These are phyloP conservation scores for Hormaphis cornu DNA, from an alignment of 1,140 invertebrate species.

Conservation along the genomic window DNA sequence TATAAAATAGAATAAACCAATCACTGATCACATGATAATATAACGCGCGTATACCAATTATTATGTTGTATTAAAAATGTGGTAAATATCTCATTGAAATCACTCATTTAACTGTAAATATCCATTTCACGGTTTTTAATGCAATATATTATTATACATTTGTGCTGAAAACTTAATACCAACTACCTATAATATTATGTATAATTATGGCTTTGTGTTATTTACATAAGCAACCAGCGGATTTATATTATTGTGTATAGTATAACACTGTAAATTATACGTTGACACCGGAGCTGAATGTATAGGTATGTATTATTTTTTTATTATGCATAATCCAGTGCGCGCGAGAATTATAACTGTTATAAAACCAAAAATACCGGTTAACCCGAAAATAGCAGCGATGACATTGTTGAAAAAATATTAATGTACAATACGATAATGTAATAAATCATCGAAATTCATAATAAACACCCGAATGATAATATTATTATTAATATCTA, in stretches of 20 bases:
- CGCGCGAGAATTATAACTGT: background rate
- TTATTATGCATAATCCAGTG: background rate
- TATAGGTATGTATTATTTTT: no score
- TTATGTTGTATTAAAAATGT: no score
- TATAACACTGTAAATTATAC: background rate
- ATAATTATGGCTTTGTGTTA: background rate
- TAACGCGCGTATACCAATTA: no score
- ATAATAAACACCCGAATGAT: background rate
- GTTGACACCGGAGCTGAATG: background rate
- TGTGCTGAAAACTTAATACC: no score
- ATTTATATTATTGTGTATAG: background rate
- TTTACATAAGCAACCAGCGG: no score
- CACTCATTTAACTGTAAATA: no score
- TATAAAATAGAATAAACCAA: no score
- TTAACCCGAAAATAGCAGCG: constrained; percentile 1
- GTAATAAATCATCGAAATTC: constrained; percentile 18
- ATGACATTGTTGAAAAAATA: constrained; percentile 16
- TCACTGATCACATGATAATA: no score
- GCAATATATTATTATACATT: background rate
- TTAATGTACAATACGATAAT: background rate
- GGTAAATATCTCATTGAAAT: no score
- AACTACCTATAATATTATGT: background rate
- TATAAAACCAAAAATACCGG: constrained; percentile 14
- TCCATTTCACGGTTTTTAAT: no score
- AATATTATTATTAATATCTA: background rate